Evolutionary conservation across 2,797 vertebrate species (phyloP).

Genomic region (Sebastes elongatus): DNA sequence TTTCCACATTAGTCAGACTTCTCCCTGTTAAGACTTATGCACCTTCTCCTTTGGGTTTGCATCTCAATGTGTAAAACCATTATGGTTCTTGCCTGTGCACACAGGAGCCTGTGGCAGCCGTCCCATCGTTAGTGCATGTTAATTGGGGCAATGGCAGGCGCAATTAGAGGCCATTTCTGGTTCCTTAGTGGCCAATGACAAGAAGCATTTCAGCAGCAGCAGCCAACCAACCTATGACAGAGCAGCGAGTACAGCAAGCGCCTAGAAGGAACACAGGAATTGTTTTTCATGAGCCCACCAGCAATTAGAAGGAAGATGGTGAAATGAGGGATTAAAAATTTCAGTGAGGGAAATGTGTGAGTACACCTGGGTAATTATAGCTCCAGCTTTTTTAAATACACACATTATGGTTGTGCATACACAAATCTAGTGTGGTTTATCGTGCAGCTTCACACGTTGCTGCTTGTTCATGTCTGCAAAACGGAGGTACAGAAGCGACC

Average conservation of each 20-base stretch:
- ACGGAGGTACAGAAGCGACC: background rate
- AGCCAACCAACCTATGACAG: background rate
- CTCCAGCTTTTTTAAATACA: background rate
- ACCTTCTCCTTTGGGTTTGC: too few relatives aligned
- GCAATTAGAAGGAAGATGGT: background rate
- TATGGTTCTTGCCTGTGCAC: background rate
- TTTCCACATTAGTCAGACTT: background rate
- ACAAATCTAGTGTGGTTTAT: background rate
- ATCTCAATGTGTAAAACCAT: too few relatives aligned
- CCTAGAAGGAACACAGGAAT: slow-evolving; percentile 6
- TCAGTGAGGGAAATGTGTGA: background rate
- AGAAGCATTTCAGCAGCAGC: slow-evolving; percentile 21
- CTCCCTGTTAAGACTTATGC: too few relatives aligned
- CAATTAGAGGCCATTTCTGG: slow-evolving; percentile 32
- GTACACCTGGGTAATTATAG: background rate
- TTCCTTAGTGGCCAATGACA: slow-evolving; percentile 26
- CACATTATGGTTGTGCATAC: background rate
- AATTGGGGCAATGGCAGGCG: slow-evolving; percentile 33
- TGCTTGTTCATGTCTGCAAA: background rate
- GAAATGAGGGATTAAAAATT: background rate
- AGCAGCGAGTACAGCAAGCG: background rate
- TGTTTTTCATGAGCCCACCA: slow-evolving; percentile 7
- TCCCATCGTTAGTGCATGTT: slow-evolving; percentile 12
- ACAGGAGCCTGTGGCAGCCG: background rate
- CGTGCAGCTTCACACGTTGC: background rate